phyloP scores from a whole-genome alignment of 1,140 invertebrate genomes.

The Mya arenaria region DNA sequence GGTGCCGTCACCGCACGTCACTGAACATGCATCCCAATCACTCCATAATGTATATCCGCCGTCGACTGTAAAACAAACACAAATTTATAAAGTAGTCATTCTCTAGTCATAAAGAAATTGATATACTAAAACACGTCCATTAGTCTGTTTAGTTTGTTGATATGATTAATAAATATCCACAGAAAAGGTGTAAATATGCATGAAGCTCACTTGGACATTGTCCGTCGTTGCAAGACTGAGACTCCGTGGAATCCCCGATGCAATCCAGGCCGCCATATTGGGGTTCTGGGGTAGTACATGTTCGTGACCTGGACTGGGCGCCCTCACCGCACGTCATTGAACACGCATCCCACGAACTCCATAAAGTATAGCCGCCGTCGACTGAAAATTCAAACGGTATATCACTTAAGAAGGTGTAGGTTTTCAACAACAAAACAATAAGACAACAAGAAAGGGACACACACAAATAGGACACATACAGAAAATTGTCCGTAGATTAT shows the following conservation, averaged over 20 bases:
- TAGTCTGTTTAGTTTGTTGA: too few species aligned
- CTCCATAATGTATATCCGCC: constrained; percentile 65
- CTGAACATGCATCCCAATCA: constrained; percentile 56
- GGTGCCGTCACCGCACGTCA: constrained; percentile 55
- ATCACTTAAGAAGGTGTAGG: too few species aligned
- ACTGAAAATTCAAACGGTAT: background rate
- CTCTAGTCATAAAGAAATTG: too few species aligned
- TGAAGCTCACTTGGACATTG: too few species aligned
- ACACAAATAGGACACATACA: too few species aligned
- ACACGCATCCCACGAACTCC: constrained; percentile 47
- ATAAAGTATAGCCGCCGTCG: constrained; percentile 55
- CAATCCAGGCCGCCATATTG: constrained; percentile 76
- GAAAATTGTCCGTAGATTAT: too few species aligned
- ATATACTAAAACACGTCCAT: background rate
- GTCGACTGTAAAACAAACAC: constrained; percentile 51
- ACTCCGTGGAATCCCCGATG: constrained; percentile 60
- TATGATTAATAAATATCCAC: too few species aligned
- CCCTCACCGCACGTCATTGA: constrained; percentile 60
- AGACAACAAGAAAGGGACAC: too few species aligned
- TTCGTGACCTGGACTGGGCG: constrained; percentile 49
- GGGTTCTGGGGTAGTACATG: constrained; percentile 67
- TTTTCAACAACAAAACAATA: too few species aligned
- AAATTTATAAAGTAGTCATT: too few species aligned
- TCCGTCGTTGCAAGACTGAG: too few species aligned
- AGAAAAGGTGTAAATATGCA: too few species aligned